A percentile compares a stretch with the other conserved stretches of the same genome.
Conservation (phyloP, 2,113 vertebrate species). For the Sinocyclocheilus grahami region DNA sequence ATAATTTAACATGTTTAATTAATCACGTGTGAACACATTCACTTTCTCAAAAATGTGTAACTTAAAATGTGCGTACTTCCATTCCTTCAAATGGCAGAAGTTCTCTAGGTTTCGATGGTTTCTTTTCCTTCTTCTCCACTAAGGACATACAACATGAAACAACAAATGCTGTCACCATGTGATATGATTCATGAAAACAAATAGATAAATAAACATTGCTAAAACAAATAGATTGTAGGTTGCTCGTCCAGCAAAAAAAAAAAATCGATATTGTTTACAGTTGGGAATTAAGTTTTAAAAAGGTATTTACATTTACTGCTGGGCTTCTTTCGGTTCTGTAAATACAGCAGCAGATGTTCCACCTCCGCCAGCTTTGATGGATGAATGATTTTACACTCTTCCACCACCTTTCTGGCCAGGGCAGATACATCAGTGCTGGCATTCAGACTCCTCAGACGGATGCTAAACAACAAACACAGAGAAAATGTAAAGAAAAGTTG, state of each 20-base stretch:
- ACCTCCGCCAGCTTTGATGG: conserved; percentile 88
- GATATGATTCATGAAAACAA: not conserved
- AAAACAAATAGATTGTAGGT: not conserved
- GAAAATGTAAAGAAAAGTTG: not conserved
- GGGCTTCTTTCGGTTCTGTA: conserved; percentile 88
- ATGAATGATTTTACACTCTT: conserved; percentile 95
- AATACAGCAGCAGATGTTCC: conserved; percentile 91
- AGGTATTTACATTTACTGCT: conserved; percentile 44
- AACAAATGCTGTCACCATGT: not conserved
- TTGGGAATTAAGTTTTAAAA: not conserved
- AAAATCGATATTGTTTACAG: not conserved
- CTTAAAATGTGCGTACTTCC: conserved; percentile 76
- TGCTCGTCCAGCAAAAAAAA: too few relatives aligned
- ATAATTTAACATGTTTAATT: not conserved
- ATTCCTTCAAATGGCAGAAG: conserved; percentile 88
- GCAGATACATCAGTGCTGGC: conserved; percentile 88
- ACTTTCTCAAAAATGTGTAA: not conserved
- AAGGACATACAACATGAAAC: conserved; percentile 12
- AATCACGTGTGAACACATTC: not conserved
- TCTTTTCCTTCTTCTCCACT: conserved; percentile 83
- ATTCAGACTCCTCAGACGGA: conserved; percentile 93
- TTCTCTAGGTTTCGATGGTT: conserved; percentile 80
- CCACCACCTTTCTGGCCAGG: conserved; percentile 92
- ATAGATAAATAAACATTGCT: not conserved
- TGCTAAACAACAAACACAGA: conserved; percentile 70